Evolutionary conservation across 2,797 vertebrate genomes (phyloP).

Genomic region (Epinephelus coioides): DNA sequence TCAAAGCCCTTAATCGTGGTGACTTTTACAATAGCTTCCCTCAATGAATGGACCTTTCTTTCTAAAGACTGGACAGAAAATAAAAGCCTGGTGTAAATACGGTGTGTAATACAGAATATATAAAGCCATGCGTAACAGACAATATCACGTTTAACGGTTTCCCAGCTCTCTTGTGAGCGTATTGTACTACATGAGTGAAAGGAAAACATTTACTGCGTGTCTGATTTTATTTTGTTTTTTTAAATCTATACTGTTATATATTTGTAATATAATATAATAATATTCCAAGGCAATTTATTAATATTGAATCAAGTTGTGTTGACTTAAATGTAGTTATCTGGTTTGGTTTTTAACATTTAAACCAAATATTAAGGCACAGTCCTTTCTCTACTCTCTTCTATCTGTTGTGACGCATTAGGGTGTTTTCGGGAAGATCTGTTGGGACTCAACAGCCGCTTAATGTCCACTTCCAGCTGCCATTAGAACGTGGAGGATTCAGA

Average conservation of each 20-base stretch:
- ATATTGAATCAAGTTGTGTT: slow-evolving; percentile 50
- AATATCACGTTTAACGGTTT: slow-evolving; percentile 67
- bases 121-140: slow-evolving; percentile 80
- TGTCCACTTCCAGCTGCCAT: slow-evolving; percentile 28
- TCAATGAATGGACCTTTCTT: slow-evolving; percentile 64
- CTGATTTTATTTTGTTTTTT: slow-evolving; percentile 32
- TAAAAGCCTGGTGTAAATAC: slow-evolving; percentile 68
- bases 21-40: slow-evolving; percentile 66
- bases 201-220: slow-evolving; percentile 40
- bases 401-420: slow-evolving; percentile 8
- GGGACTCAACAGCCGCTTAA: slow-evolving; percentile 40
- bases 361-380: slow-evolving; percentile 56
- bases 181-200: slow-evolving; percentile 55
- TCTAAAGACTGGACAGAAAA: slow-evolving; percentile 30
- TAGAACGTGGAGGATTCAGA: background rate
- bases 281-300: slow-evolving; percentile 59
- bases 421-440: slow-evolving; percentile 21
- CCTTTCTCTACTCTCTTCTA: slow-evolving; percentile 18
- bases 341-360: slow-evolving; percentile 53
- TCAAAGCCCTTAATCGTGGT: slow-evolving; percentile 68
- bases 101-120: slow-evolving; percentile 69
- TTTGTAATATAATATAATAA: slow-evolving; percentile 71
- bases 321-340: slow-evolving; percentile 48
- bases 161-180: slow-evolving; percentile 53
- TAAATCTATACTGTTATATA: slow-evolving; percentile 61